Evolutionary conservation across 2,888 invertebrate species (phyloP), one percentile per base, ranked within the genome.

Genomic region (Molanna angustata): DNA sequence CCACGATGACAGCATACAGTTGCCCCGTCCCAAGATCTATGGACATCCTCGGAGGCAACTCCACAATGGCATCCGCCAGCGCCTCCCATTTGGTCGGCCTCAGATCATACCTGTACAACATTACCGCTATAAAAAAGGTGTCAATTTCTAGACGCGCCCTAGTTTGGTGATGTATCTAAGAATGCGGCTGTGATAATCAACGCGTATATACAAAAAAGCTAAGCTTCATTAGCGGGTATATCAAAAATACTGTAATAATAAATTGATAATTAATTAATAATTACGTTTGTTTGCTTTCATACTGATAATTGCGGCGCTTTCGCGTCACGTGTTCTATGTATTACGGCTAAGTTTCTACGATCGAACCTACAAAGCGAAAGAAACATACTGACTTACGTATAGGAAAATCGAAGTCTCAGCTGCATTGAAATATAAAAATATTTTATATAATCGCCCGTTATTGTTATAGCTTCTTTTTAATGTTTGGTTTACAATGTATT

Each of bases 11-110:
- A 21, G 50, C 56, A 31, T 61, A 61, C 43, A 74, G 74, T 65
- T 78, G 73, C 58, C 74, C 74, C 46, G 77, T 72, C 53, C 74
- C 61, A 41, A 76, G 73, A 62, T 77, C 78, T 37, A 78, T 69
- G 39, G 76, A 71, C 42, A 74, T 71, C 42, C 78, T 70, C 13
- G 76, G 69, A 4, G 78, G 79, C 55, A 79, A 67, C 62, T 80
- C 76, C 2, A 81, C 73, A 21, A 80, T 80, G 52, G 80, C 78
- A 65, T 83, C 82, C 0, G 81, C 81, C 16, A 80, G 74, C 37
- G 80, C 79, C 64, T 82, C 82, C 82, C 82, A 82, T 27, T 79
- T 73, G 11, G 82, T 82, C 32, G 79, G 79, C 41, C 73, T 70
- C 59, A 56, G 40, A 42, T 58, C 55, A 22, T 18, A 58, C 52